These are phyloP conservation scores for Ochlodes sylvanus DNA, from an alignment of 2,888 invertebrate species.

Conservation along the genomic window DNA sequence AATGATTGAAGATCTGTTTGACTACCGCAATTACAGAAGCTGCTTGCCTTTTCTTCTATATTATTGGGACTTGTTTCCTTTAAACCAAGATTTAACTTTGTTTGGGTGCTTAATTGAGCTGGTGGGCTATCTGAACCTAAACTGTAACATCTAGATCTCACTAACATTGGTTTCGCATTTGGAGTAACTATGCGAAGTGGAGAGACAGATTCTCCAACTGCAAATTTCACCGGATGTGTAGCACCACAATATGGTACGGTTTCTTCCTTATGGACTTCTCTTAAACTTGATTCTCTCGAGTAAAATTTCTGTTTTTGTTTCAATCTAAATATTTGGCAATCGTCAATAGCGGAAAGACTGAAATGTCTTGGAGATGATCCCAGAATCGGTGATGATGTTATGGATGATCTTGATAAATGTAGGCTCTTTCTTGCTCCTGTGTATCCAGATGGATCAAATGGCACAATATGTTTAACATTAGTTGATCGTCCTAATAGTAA, in stretches of 20 bases:
- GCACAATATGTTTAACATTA: constrained; percentile 91
- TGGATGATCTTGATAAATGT: constrained; percentile 63
- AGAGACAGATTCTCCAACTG: constrained; percentile 88
- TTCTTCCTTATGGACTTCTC: constrained; percentile 72
- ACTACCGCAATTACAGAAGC: constrained; percentile 89
- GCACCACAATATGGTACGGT: constrained; percentile 49
- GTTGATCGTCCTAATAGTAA: constrained; percentile 89
- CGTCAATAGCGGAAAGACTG: constrained; percentile 88
- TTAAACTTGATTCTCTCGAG: constrained; percentile 75
- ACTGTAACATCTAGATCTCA: constrained; percentile 87
- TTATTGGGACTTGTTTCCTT: constrained; percentile 78
- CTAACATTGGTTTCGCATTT: constrained; percentile 58
- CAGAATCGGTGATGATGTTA: constrained; percentile 76
- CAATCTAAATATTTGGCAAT: constrained; percentile 76
- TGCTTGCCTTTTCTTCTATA: constrained; percentile 64
- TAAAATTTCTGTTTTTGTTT: constrained; percentile 77
- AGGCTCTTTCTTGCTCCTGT: constrained; percentile 81
- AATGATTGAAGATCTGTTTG: constrained; percentile 89
- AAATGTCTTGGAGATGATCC: constrained; percentile 87
- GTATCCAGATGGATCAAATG: constrained; percentile 88
- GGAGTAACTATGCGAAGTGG: constrained; percentile 67
- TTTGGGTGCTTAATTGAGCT: constrained; percentile 85
- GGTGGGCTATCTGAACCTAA: constrained; percentile 85
- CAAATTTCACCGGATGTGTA: constrained; percentile 85
- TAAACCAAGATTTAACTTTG: constrained; percentile 87